Conservation (phyloP, 2,888 invertebrate genomes). For the Amitus sp. region DNA sequence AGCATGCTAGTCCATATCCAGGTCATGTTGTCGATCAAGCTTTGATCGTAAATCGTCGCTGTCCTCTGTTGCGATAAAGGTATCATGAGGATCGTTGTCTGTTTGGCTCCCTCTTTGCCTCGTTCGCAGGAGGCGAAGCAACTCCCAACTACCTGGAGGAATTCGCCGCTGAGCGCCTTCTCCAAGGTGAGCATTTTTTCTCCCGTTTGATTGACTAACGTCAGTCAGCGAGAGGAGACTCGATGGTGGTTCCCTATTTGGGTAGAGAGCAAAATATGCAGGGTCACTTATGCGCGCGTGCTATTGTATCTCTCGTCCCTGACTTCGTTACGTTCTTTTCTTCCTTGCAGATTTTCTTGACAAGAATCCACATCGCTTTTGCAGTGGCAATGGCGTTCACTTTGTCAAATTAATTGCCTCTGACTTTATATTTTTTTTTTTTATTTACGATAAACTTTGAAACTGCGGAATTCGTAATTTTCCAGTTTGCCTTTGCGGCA, state of each 20-base stretch:
- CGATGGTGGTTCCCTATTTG: slow-evolving; percentile 58
- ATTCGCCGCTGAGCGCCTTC: slow-evolving; percentile 58
- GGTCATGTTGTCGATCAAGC: slow-evolving; percentile 4
- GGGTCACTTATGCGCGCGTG: slow-evolving; percentile 40
- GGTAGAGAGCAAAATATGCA: slow-evolving; percentile 52
- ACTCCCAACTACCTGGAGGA: slow-evolving; percentile 35
- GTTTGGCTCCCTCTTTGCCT: background rate
- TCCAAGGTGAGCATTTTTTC: slow-evolving; percentile 60
- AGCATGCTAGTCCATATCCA: slow-evolving; percentile 9
- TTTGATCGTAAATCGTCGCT: slow-evolving; percentile 6
- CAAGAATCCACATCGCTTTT: no score
- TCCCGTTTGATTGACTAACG: slow-evolving; percentile 62
- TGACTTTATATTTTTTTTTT: no score
- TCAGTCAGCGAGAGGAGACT: slow-evolving; percentile 58
- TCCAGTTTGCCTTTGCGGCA: no score
- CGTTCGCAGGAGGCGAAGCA: no score
- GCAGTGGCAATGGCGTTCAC: no score
- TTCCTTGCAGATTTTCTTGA: slow-evolving; percentile 15
- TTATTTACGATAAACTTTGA: no score
- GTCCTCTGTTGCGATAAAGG: slow-evolving; percentile 8
- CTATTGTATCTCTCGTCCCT: slow-evolving; percentile 26
- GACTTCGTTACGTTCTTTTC: slow-evolving; percentile 21
- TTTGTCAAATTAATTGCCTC: no score
- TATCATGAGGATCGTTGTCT: slow-evolving; percentile 7
- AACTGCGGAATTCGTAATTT: no score